These are phyloP conservation scores for Cetonia aurata DNA, from an alignment of 2,888 invertebrate genomes.

Conservation along the genomic window DNA sequence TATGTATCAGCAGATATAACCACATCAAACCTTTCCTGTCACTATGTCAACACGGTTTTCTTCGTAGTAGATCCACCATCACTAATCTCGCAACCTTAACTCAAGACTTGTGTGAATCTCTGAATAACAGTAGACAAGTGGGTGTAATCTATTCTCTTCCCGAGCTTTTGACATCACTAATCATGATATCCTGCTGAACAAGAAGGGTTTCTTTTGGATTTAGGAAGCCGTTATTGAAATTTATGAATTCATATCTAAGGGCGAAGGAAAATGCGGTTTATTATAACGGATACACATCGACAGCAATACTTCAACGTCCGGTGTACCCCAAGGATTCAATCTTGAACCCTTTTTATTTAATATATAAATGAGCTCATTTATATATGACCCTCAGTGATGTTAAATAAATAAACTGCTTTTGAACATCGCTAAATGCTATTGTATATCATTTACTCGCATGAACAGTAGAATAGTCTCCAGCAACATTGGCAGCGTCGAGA, in stretches of 20 bases:
- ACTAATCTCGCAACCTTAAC: constrained; percentile 1
- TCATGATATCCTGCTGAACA: no score
- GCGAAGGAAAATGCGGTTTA: background rate
- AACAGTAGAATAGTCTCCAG: no score
- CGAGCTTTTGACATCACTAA: constrained; percentile 3
- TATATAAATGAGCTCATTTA: no score
- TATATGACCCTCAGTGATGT: no score
- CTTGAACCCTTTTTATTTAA: no score
- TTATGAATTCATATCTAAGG: background rate
- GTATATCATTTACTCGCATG: no score
- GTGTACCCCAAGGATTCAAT: constrained; percentile 21
- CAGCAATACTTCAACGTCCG: background rate
- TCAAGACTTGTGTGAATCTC: no score
- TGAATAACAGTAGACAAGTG: constrained; percentile 1
- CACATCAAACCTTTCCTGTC: background rate
- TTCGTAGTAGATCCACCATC: background rate
- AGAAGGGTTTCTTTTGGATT: constrained; percentile 14
- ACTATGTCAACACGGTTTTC: no score
- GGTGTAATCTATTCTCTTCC: background rate
- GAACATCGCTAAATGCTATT: no score
- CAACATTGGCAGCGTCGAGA: no score
- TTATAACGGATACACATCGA: no score
- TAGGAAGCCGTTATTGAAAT: background rate
- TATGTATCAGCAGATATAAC: background rate
- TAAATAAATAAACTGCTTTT: no score